Base-by-base conservation (phyloP, 2,888 invertebrate genomes). In the Margaritifera margaritifera region DNA sequence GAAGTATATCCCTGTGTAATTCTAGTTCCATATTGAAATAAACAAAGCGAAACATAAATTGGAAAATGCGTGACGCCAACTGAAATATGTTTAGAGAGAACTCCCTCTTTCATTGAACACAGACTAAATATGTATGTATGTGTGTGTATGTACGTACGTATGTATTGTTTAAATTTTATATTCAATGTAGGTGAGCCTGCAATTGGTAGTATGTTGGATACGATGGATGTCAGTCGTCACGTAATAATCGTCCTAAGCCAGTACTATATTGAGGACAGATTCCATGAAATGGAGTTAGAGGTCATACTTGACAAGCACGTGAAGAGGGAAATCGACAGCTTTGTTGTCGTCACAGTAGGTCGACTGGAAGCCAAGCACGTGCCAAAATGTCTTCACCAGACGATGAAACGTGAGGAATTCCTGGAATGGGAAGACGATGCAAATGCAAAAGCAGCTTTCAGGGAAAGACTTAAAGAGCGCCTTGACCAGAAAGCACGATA, bases 211-310 rank as follows among this genome's bases (percentile, higher is more conserved):
- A 75, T 82, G 6, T 69, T 69, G 22, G 79, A 80, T n/a, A 63
- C 75, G 61, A 78, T 82, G 69, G 54, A 62, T 15, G 52, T 42
- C 0, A 82, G 81, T 61, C 59, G 75, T 42, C 72, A 74, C 27
- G 78, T 77, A 4, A 64, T 82, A 5, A 72, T 84, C 5, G 66
- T 82, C 6, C 74, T 81, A 8, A 80, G 80, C 6, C 64, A 68
- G 11, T 52, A 72, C 25, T 84, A 82, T 52, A 53, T 78, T 6
- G 19, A 68, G 59, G 57, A 73, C 59, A 15, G 63, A 4, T 78
- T 77, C 57, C 64, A 69, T 27, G 53, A 68, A 50, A 79, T 79
- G 63, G 82, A 82, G 66, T 25, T 80, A 25, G 71, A 77, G 22
- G 42, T 60, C 18, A 75, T 75, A n/a, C 56, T 75, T 1, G 54